Evolutionary conservation across 2,888 invertebrate genomes (phyloP).

Genomic region (Machimus atricapillus): DNA sequence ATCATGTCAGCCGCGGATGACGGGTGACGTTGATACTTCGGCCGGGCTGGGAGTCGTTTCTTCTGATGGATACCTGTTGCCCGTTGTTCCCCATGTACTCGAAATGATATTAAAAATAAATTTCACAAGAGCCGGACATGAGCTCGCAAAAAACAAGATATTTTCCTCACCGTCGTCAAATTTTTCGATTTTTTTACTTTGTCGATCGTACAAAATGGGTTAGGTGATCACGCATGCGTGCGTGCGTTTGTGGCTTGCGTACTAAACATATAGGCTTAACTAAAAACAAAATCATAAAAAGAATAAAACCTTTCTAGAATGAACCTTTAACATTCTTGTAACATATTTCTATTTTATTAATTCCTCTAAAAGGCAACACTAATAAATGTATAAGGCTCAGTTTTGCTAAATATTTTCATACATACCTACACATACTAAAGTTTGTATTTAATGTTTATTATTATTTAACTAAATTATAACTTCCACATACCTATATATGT

Average conservation of each 20-base stretch:
- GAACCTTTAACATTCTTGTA: background rate
- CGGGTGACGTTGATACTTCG: constrained; percentile 39
- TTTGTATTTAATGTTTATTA: too few species aligned
- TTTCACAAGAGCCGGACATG: background rate
- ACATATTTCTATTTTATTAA: background rate
- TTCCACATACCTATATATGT: too few species aligned
- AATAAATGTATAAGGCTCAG: too few species aligned
- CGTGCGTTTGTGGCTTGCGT: background rate
- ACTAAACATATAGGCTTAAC: background rate
- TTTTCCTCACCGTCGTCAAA: background rate
- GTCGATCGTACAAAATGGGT: background rate
- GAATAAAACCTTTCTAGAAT: too few species aligned
- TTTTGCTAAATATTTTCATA: too few species aligned
- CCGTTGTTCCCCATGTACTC: constrained; percentile 11
- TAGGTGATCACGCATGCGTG: background rate
- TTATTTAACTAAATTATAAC: too few species aligned
- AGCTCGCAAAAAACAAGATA: background rate
- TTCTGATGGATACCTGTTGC: constrained; percentile 37
- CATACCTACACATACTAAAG: too few species aligned
- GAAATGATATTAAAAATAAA: constrained; percentile 34
- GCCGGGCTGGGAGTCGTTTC: background rate
- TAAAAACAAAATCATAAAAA: background rate
- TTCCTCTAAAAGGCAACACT: too few species aligned
- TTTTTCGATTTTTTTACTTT: background rate
- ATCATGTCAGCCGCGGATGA: constrained; percentile 34